A percentile compares a stretch with the other conserved stretches of the same genome.
phyloP scores from a whole-genome alignment of 2,113 vertebrate genomes.

The Alligator mississippiensis region DNA sequence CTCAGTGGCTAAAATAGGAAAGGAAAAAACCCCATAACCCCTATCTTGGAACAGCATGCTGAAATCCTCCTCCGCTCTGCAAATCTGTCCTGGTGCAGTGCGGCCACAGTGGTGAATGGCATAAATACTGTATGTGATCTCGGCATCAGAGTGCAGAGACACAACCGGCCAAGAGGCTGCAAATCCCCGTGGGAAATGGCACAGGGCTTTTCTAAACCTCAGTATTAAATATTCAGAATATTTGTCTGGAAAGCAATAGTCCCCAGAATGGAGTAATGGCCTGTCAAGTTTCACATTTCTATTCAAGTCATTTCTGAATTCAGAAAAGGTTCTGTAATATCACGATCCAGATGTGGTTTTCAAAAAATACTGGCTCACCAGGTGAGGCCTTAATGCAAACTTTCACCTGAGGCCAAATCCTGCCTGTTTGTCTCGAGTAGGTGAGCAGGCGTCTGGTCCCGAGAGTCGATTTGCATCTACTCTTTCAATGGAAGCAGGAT shows the following conservation, averaged over 20 bases:
- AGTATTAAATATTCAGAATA: conserved; percentile 25
- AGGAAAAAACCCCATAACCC: background rate
- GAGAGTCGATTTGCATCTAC: background rate
- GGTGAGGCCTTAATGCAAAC: background rate
- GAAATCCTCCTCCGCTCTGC: background rate
- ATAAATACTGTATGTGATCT: background rate
- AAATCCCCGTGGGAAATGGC: conserved; percentile 2
- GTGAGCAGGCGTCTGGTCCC: background rate
- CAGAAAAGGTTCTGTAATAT: background rate
- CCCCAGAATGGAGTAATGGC: conserved; percentile 4
- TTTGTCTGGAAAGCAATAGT: conserved; percentile 53
- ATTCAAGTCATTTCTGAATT: conserved; percentile 20
- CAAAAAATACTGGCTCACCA: background rate
- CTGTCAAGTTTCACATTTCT: conserved; percentile 25
- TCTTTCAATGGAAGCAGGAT: background rate
- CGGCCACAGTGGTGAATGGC: background rate
- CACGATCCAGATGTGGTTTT: background rate
- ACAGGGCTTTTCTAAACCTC: conserved; percentile 38
- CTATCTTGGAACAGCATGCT: background rate
- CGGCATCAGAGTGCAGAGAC: background rate
- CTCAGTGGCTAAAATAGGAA: background rate
- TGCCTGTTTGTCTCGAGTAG: background rate
- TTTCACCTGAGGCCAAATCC: background rate
- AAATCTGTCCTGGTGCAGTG: background rate
- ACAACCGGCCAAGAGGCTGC: background rate